phyloP scores from a whole-genome alignment of 2,888 invertebrate species.

The Archips crataeganus region DNA sequence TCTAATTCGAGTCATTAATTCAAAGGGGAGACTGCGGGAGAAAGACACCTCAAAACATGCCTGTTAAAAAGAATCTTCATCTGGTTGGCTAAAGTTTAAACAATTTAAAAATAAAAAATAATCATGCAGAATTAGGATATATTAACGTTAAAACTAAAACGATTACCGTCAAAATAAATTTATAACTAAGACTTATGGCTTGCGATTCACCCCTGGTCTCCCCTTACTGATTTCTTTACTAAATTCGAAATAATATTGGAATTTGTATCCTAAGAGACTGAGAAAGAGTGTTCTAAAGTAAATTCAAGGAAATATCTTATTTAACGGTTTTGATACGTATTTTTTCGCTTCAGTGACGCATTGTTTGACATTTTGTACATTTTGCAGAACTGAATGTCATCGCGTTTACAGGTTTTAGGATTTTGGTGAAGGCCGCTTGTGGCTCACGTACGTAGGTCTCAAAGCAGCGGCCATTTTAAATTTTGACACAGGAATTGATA shows the following conservation, averaged over 20 bases:
- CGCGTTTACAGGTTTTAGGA: conserved; percentile 20
- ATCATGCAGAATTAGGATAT: neutral
- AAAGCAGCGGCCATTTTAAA: neutral
- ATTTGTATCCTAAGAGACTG: conserved; percentile 83
- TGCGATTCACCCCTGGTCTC: conserved; percentile 9
- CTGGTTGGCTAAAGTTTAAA: neutral
- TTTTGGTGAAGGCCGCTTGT: neutral
- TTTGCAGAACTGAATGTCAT: conserved; percentile 29
- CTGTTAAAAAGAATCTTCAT: neutral
- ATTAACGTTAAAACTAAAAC: neutral
- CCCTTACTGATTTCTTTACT: conserved; percentile 34
- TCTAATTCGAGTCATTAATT: conserved; percentile 35
- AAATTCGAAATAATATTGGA: conserved; percentile 64
- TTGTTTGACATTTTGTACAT: conserved; percentile 33
- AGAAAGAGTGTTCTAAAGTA: conserved; percentile 80
- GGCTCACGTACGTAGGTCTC: neutral
- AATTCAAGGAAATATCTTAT: conserved; percentile 47
- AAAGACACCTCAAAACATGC: conserved; percentile 1
- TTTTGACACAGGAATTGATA: neutral
- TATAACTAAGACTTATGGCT: neutral
- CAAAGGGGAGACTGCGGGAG: conserved; percentile 17
- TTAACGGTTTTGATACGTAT: conserved; percentile 42
- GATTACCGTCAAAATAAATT: neutral
- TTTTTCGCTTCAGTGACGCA: conserved; percentile 40
- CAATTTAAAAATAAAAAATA: neutral